Conservation (phyloP, 2,113 vertebrate species). For the Carettochelys insculpta region DNA sequence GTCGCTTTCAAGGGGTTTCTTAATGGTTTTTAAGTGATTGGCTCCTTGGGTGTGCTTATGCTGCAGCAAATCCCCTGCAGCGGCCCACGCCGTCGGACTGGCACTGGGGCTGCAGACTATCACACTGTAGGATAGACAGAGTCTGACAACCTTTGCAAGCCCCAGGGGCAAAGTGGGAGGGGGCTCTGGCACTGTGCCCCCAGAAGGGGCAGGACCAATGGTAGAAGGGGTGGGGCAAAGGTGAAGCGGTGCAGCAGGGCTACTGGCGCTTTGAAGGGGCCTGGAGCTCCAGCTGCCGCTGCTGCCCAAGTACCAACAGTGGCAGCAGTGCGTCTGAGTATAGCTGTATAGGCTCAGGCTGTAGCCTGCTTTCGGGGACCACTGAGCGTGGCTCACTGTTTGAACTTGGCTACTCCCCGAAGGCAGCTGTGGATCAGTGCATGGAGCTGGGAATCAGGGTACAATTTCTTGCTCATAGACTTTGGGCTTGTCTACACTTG, state of each 20-base stretch:
- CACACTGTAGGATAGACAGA: no score
- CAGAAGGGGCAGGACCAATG: no score
- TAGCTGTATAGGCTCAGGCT: background rate
- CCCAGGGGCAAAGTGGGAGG: no score
- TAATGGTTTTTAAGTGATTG: background rate
- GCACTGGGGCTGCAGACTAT: background rate
- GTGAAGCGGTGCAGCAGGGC: no score
- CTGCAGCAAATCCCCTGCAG: background rate
- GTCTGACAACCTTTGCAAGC: no score
- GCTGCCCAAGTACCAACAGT: no score
- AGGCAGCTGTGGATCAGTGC: background rate
- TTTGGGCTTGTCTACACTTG: no score
- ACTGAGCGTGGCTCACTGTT: background rate
- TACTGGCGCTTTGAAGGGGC: no score
- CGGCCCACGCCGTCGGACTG: background rate
- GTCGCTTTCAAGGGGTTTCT: background rate
- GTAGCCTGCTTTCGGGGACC: background rate
- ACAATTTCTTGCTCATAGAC: background rate
- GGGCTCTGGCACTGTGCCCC: no score
- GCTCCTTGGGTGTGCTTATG: background rate
- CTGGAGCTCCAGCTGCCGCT: no score
- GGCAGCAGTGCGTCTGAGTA: no score
- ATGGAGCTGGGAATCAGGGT: background rate
- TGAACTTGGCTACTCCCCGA: accelerated
- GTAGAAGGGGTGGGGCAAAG: no score